Evolutionary conservation across 2,797 vertebrate species (phyloP), one percentile per base, ranked within the genome.

Genomic region (Phalloptychus januarius): DNA sequence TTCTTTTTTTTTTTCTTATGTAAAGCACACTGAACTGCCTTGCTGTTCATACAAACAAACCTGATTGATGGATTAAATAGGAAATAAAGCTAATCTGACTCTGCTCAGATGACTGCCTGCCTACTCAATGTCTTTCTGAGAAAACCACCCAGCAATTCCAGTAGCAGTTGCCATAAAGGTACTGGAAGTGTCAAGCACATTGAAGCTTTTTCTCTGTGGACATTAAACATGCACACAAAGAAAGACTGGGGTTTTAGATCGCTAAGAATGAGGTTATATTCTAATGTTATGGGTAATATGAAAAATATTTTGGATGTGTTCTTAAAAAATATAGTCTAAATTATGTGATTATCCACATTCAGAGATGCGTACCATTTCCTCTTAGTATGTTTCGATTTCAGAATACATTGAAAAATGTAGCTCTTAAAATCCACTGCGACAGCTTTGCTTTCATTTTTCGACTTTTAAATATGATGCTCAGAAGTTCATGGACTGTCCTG

Each of bases 401-500:
- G 18, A 3, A 54, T 75, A 28, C 48, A 82, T 40, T 20, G 8
- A 52, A 36, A 75, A 77, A 84, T 73, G 83, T 48, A 36, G 38
- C 4, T 77, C 78, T 80, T 46, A 79, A 61, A 79, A 77, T 48
- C 54, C 50, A 79, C 83, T 40, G 13, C 72, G 73, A 76, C 63
- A 75, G 65, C 70, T 80, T 67, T 44, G 73, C 46, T 76, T 87
- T 82, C 63, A 75, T 81, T 82, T 83, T 71, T 73, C 23, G 7
- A 77, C 74, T 86, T 73, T 45, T 71, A 86, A 85, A 79, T 69
- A 61, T 63, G 28, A 54, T 25, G 44, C 79, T 84, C 73, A 89
- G 82, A 91, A 83, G 80, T 90, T 89, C 87, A 83, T 74, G 80
- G 75, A 83, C 71, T 88, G 72, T 91, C 91, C 84, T 77, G 63